A percentile compares a stretch with the other conserved stretches of the same genome.
phyloP scores from a whole-genome alignment of 2,113 vertebrate species.

The Lampris incognitus region DNA sequence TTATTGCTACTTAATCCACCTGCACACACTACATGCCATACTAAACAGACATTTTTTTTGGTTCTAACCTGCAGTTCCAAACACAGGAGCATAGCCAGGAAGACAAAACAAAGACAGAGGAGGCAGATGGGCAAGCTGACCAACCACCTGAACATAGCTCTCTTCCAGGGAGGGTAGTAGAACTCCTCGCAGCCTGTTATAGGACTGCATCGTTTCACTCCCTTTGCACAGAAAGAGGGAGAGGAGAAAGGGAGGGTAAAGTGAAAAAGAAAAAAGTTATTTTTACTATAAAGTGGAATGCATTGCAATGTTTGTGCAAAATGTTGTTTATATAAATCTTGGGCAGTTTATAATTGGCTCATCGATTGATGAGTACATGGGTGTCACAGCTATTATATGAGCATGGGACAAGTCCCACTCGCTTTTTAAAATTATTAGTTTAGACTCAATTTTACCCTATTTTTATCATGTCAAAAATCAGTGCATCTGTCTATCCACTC shows the following conservation, averaged over 20 bases:
- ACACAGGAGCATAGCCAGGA: slow-evolving; percentile 95
- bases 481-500: too few relatives aligned
- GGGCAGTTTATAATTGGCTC: too few relatives aligned
- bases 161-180: slow-evolving; percentile 95
- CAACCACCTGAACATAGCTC: slow-evolving; percentile 90
- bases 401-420: too few relatives aligned
- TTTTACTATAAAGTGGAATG: neutral
- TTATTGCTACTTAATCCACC: neutral
- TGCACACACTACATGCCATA: neutral
- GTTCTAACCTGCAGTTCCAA: slow-evolving; percentile 92
- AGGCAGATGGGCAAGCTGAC: slow-evolving; percentile 95
- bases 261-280: neutral
- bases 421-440: too few relatives aligned
- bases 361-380: too few relatives aligned
- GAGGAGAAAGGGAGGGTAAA: neutral
- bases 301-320: neutral
- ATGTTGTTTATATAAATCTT: neutral
- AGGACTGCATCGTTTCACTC: slow-evolving; percentile 91
- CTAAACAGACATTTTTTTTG: neutral
- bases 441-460: too few relatives aligned
- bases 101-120: slow-evolving; percentile 90
- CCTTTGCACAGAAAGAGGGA: slow-evolving; percentile 75
- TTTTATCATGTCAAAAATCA: too few relatives aligned
- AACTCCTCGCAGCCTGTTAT: slow-evolving; percentile 94
- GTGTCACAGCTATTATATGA: too few relatives aligned